A percentile compares a stretch with the other conserved stretches of the same genome.
phyloP scores from a whole-genome alignment of 2,888 invertebrate genomes.

The Callosobruchus maculatus region DNA sequence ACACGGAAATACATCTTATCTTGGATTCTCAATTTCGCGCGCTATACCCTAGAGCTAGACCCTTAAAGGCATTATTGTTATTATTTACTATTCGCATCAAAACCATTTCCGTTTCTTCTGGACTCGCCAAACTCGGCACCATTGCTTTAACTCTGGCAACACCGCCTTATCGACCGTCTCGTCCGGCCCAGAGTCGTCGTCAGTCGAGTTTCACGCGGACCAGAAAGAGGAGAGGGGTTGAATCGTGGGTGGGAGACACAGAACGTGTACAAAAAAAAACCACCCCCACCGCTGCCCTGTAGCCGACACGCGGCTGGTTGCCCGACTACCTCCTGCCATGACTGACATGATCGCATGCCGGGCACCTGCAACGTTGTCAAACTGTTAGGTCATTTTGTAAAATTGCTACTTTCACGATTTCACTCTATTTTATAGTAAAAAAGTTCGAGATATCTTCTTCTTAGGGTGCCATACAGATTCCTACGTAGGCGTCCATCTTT shows the following conservation, averaged over 20 bases:
- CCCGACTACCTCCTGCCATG: not conserved
- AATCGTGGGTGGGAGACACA: not conserved
- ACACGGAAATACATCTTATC: no score
- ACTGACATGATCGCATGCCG: not conserved
- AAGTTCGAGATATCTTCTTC: no score
- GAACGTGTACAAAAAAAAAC: not conserved
- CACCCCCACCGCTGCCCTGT: not conserved
- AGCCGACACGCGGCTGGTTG: not conserved
- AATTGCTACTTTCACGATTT: not conserved
- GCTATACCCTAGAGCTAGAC: no score
- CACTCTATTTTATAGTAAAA: no score
- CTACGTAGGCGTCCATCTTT: no score
- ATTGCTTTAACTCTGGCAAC: conserved; percentile 22
- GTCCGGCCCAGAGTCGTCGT: not conserved
- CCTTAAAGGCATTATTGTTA: not conserved
- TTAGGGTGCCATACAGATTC: no score
- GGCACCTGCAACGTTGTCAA: not conserved
- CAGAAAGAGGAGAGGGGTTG: not conserved
- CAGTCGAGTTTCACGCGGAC: not conserved
- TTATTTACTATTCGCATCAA: not conserved
- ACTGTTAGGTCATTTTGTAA: not conserved
- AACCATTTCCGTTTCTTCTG: no score
- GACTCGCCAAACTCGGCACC: not conserved
- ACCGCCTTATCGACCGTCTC: conserved; percentile 30
- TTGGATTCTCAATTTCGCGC: no score